Evolutionary conservation across 2,797 vertebrate genomes (phyloP).

Genomic region (Champsocephalus esox): DNA sequence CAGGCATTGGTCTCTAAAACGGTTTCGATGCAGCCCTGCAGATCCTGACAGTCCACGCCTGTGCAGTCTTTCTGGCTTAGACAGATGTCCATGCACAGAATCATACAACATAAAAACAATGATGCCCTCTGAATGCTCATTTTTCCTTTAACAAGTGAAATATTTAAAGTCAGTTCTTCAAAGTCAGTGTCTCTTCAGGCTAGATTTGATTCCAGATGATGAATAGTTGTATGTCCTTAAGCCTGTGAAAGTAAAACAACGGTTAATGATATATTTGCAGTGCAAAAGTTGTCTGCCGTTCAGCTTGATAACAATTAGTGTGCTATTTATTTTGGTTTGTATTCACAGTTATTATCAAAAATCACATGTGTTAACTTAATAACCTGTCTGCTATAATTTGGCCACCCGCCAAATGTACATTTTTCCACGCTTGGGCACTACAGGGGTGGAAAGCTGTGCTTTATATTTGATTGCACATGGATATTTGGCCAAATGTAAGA

Average conservation of each 20-base stretch:
- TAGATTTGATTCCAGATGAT: constrained; percentile 38
- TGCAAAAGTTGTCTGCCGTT: constrained; percentile 16
- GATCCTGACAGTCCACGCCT: constrained; percentile 83
- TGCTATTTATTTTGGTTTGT: constrained; percentile 21
- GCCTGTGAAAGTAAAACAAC: constrained; percentile 79
- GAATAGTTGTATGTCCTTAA: constrained; percentile 11
- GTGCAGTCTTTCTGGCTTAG: constrained; percentile 88
- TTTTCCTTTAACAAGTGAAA: constrained; percentile 44
- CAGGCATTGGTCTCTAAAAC: constrained; percentile 86
- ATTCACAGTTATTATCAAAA: constrained; percentile 35
- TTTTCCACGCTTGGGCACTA: constrained; percentile 49
- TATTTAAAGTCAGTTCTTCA: constrained; percentile 21
- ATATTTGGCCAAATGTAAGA: constrained; percentile 49
- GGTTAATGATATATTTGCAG: constrained; percentile 65
- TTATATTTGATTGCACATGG: constrained; percentile 56
- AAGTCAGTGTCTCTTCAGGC: constrained; percentile 32
- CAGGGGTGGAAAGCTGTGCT: constrained; percentile 31
- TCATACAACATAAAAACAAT: constrained; percentile 54
- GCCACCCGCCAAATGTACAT: constrained; percentile 45
- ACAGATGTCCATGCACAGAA: constrained; percentile 56
- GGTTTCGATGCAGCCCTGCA: constrained; percentile 91
- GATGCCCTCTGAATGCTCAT: constrained; percentile 67
- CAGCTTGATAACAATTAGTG: constrained; percentile 25
- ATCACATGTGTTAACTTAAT: constrained; percentile 35
- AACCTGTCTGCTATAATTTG: constrained; percentile 51